Percentiles rank a stretch among this genome's conserved stretches.
These are phyloP conservation scores for Lithosia quadra DNA, from an alignment of 2,888 invertebrate genomes.

Conservation along the genomic window DNA sequence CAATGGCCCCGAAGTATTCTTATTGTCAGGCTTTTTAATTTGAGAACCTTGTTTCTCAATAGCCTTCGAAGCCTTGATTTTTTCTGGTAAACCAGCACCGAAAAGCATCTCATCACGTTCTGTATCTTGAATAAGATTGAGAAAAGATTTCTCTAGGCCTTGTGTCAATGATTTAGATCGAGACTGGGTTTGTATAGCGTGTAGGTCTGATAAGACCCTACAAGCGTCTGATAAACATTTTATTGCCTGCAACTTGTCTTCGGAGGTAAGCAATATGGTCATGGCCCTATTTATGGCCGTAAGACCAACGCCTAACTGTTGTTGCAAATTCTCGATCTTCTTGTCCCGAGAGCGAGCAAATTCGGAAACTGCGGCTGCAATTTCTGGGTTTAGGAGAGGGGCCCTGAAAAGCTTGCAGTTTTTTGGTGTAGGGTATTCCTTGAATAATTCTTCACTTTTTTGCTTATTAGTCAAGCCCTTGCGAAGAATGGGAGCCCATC, in stretches of 20 bases:
- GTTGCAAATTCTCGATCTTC: slow-evolving; percentile 17
- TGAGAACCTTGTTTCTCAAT: slow-evolving; percentile 20
- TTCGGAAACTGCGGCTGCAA: slow-evolving; percentile 22
- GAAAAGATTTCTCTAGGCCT: slow-evolving; percentile 35
- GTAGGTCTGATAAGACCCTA: not conserved
- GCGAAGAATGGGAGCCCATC: too few relatives aligned
- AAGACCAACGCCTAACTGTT: not conserved
- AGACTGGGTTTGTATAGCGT: slow-evolving; percentile 19
- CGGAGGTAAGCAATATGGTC: too few relatives aligned
- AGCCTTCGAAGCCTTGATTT: slow-evolving; percentile 20
- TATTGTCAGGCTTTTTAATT: slow-evolving; percentile 11
- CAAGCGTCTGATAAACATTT: not conserved
- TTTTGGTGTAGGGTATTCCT: not conserved
- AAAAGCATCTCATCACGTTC: slow-evolving; percentile 41
- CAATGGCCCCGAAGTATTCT: too few relatives aligned
- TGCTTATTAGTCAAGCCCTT: too few relatives aligned
- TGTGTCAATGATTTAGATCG: slow-evolving; percentile 33
- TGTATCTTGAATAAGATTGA: not conserved
- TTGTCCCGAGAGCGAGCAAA: slow-evolving; percentile 17
- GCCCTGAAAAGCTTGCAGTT: slow-evolving; percentile 9
- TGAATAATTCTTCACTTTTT: too few relatives aligned
- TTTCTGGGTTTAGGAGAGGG: slow-evolving; percentile 15
- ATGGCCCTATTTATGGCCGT: slow-evolving; percentile 21
- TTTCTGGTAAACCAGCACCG: slow-evolving; percentile 23
- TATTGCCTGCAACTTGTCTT: slow-evolving; percentile 12